phyloP scores from a whole-genome alignment of 2,888 invertebrate species.

The Leptinotarsa juncta region DNA sequence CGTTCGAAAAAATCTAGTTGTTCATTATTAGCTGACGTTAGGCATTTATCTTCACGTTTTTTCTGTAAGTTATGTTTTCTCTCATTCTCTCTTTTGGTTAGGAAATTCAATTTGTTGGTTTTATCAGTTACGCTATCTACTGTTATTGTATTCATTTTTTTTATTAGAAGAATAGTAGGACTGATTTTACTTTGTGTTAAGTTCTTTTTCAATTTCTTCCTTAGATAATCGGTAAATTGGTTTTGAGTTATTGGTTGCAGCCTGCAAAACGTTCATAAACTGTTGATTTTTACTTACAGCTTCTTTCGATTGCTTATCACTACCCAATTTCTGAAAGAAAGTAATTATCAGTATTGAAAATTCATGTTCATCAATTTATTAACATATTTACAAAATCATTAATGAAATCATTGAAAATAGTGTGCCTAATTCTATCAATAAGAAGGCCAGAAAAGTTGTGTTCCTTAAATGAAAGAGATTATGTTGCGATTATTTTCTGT shows the following conservation, averaged over 20 bases:
- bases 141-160: constrained; percentile 36
- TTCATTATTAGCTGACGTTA: constrained; percentile 73
- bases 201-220: constrained; percentile 66
- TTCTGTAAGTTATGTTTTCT: constrained; percentile 75
- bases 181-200: constrained; percentile 61
- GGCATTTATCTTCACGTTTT: constrained; percentile 74
- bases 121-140: constrained; percentile 57
- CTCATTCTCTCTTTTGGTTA: constrained; percentile 72
- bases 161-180: constrained; percentile 25
- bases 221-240: constrained; percentile 67
- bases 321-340: constrained; percentile 62
- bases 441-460: too few species aligned
- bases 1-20: constrained; percentile 79
- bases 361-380: too few species aligned
- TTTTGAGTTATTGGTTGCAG: constrained; percentile 66
- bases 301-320: constrained; percentile 53
- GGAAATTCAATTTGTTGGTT: constrained; percentile 64
- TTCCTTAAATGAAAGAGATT: too few species aligned
- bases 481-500: too few species aligned
- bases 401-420: too few species aligned
- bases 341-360: constrained; percentile 41
- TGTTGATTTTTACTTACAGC: constrained; percentile 57
- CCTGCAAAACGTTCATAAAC: constrained; percentile 65
- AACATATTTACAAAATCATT: neutral
- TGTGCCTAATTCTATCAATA: too few species aligned